Evolutionary conservation across 2,113 vertebrate species (phyloP), one percentile per base, ranked within the genome.

Genomic region (Onychostoma macrolepis): DNA sequence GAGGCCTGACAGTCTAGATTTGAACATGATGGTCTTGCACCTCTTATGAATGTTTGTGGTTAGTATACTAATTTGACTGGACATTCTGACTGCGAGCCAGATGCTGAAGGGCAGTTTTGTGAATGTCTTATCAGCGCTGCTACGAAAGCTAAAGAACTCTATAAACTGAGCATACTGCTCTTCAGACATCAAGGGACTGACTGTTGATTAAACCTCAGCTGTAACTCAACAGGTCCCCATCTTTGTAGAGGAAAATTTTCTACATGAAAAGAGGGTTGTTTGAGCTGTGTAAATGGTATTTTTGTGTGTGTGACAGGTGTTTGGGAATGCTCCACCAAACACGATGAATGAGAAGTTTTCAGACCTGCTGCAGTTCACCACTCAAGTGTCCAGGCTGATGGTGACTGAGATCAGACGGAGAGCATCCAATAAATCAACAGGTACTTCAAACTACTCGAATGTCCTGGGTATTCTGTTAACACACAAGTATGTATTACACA

Each of bases 361-460:
- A 17, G 98, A 99, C 93, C 96, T 99, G 91, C 96, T 99, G 85
- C 98, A 99, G 94, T 99, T 99, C 94, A 99, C 98, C 92, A 99
- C 98, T 67, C 98, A 99, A 94, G 98, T 99, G 63, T 99, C 98
- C 58, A 94, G 98, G 61, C 90, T 99, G 86, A 99, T 99, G 98
- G 98, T 99, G 93, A 99, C 98, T 0, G 98, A 99, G 94, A 99
- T 99, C 94, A 95, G 98, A 86, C 95, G 98, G 84, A 95, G 98
- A 92, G 98, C 98, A 26, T 99, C 98, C 0, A 99, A 99, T 89
- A 99, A 99, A 90, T 99, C 98, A 86, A 99, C 98, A 96, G 98
- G 98, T 99, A 95, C 38, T 84, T 43, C 26, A 36, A 10, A 6
- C 28, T 30, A n/a, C 74, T 80, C 53, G 5, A 77, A 87, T 12